These are phyloP conservation scores for Stegodyphus dumicola DNA, from an alignment of 1,140 invertebrate species.

Conservation along the genomic window DNA sequence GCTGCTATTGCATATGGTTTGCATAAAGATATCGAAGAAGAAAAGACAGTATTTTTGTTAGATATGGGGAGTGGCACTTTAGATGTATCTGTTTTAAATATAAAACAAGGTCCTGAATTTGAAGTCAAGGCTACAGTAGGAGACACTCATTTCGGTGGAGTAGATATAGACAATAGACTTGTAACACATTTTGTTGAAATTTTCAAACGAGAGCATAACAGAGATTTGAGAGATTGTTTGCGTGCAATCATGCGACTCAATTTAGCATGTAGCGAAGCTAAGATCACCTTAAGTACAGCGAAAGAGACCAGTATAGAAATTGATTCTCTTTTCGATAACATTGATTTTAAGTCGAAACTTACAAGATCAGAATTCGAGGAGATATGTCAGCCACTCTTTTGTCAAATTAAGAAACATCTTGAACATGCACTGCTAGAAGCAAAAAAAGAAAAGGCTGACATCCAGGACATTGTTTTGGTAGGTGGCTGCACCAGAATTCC, in stretches of 20 bases:
- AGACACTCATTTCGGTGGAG: constrained; percentile 85
- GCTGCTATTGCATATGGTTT: constrained; percentile 97
- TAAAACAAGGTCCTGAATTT: constrained; percentile 92
- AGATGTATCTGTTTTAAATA: constrained; percentile 98
- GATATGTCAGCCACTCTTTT: constrained; percentile 65
- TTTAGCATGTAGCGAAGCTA: constrained; percentile 75
- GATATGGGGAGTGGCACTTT: constrained; percentile 99
- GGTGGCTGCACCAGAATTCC: constrained; percentile 71
- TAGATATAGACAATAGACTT: constrained; percentile 66
- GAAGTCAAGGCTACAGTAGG: constrained; percentile 95
- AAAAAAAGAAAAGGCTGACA: constrained; percentile 68
- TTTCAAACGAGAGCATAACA: constrained; percentile 66
- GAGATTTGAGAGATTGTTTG: constrained; percentile 64
- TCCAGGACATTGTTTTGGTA: constrained; percentile 72
- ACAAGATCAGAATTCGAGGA: constrained; percentile 70
- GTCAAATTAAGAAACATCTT: constrained; percentile 63
- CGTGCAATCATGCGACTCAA: constrained; percentile 63
- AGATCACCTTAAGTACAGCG: constrained; percentile 69
- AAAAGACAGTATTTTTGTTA: constrained; percentile 98
- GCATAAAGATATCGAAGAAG: constrained; percentile 96
- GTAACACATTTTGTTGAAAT: constrained; percentile 65
- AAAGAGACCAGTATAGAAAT: constrained; percentile 74
- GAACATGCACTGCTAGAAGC: constrained; percentile 68
- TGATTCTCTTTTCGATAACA: constrained; percentile 79
- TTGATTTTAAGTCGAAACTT: constrained; percentile 70